Conservation (phyloP, 2,888 invertebrate species). For the Malthinus seriepunctatus region DNA sequence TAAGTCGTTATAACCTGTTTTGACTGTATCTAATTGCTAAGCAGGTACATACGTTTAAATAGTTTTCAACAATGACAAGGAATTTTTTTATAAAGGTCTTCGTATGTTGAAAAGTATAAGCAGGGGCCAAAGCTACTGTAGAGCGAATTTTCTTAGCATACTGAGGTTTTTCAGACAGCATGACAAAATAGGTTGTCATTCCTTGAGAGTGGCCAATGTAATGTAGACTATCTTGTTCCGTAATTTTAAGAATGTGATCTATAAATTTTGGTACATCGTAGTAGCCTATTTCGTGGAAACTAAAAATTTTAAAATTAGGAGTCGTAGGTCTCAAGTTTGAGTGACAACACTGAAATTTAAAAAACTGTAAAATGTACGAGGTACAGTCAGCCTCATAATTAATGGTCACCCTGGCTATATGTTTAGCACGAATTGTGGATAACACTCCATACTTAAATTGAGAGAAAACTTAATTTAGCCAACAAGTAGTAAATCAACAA, state of each 20-base stretch:
- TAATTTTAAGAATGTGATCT: conserved; percentile 63
- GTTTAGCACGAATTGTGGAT: too few species aligned
- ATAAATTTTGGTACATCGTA: conserved; percentile 78
- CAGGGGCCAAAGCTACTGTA: conserved; percentile 65
- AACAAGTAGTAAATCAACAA: too few species aligned
- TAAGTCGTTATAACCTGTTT: too few species aligned
- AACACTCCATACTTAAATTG: too few species aligned
- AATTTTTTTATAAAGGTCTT: conserved; percentile 43
- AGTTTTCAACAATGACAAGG: too few species aligned
- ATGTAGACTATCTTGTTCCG: conserved; percentile 61
- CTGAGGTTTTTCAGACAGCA: conserved; percentile 60
- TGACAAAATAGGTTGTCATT: conserved; percentile 65
- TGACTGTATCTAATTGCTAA: too few species aligned
- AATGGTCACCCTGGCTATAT: too few species aligned
- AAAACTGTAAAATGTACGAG: too few species aligned
- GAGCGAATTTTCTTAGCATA: conserved; percentile 63
- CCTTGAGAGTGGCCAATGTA: conserved; percentile 75
- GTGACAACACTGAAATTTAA: background rate
- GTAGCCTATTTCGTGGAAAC: conserved; percentile 77
- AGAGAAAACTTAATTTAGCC: too few species aligned
- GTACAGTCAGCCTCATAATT: too few species aligned
- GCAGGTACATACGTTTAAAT: too few species aligned
- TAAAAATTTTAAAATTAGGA: conserved; percentile 48
- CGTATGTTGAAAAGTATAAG: conserved; percentile 59
- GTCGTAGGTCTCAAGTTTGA: background rate